Evolutionary conservation across 2,888 invertebrate species (phyloP).

Genomic region (Andrena bucephala): DNA sequence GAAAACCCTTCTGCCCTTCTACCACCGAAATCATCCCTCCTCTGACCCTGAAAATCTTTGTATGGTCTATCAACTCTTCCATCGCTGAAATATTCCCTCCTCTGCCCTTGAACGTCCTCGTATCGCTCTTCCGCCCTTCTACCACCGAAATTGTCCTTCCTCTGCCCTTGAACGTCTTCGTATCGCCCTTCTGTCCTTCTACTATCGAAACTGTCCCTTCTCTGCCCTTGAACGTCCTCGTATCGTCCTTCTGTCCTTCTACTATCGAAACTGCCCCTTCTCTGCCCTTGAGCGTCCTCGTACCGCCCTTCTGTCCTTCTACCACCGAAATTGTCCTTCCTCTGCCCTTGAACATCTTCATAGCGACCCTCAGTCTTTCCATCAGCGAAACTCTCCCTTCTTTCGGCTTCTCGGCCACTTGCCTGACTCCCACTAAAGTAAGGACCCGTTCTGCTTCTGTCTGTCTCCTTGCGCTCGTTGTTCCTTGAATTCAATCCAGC

Average conservation of each 20-base stretch:
- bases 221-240: constrained; percentile 40
- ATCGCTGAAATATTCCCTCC: not conserved
- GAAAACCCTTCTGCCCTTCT: constrained; percentile 40
- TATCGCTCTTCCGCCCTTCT: not conserved
- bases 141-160: not conserved
- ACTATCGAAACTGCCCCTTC: not conserved
- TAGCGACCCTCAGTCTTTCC: not conserved
- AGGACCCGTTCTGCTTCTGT: not conserved
- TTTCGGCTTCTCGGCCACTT: not conserved
- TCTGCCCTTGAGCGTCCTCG: constrained; percentile 30
- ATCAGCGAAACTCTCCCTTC: not conserved
- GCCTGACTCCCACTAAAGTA: not conserved
- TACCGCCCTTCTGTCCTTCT: constrained; percentile 41
- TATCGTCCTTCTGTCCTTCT: constrained; percentile 41
- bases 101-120: not conserved
- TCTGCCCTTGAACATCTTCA: not conserved
- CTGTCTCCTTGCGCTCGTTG: not conserved
- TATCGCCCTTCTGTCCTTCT: not conserved
- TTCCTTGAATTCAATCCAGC: not conserved
- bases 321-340: not conserved
- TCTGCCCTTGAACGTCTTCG: not conserved
- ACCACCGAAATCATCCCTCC: not conserved
- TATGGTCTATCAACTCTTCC: not conserved
- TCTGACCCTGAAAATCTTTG: not conserved
- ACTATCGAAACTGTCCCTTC: not conserved